Percentiles rank a stretch among this genome's conserved stretches.
Evolutionary conservation across 2,888 invertebrate species (phyloP).

Genomic region (Lochmaea capreae): DNA sequence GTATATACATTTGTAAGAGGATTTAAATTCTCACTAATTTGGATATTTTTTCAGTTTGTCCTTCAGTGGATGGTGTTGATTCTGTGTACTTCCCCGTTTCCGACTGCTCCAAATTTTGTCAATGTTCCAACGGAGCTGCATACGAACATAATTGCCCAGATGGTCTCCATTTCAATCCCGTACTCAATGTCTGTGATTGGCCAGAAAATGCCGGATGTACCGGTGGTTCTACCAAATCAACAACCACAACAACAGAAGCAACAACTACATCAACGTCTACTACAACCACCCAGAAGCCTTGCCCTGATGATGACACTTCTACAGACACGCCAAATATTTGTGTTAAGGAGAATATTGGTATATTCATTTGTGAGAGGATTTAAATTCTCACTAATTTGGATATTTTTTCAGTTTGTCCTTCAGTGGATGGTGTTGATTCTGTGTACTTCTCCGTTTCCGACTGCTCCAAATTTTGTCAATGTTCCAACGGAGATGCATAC

Average conservation of each 20-base stretch:
- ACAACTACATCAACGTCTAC: background rate
- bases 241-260: background rate
- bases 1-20: background rate
- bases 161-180: slow-evolving; percentile 48
- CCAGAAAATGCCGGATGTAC: slow-evolving; percentile 47
- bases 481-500: too few species aligned
- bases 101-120: slow-evolving; percentile 46
- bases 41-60: slow-evolving; percentile 39
- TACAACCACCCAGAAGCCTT: too few species aligned
- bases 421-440: too few species aligned
- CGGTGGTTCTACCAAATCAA: background rate
- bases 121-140: slow-evolving; percentile 50
- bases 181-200: slow-evolving; percentile 50
- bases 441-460: too few species aligned
- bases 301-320: too few species aligned
- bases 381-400: too few species aligned
- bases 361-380: too few species aligned
- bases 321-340: too few species aligned
- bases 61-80: slow-evolving; percentile 36
- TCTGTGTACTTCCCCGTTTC: slow-evolving; percentile 41
- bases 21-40: too few species aligned
- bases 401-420: too few species aligned
- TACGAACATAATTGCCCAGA: slow-evolving; percentile 47
- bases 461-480: too few species aligned
- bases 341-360: too few species aligned